Evolutionary conservation across 2,797 vertebrate genomes (phyloP).

Genomic region (Brachyrhaphis roseni): DNA sequence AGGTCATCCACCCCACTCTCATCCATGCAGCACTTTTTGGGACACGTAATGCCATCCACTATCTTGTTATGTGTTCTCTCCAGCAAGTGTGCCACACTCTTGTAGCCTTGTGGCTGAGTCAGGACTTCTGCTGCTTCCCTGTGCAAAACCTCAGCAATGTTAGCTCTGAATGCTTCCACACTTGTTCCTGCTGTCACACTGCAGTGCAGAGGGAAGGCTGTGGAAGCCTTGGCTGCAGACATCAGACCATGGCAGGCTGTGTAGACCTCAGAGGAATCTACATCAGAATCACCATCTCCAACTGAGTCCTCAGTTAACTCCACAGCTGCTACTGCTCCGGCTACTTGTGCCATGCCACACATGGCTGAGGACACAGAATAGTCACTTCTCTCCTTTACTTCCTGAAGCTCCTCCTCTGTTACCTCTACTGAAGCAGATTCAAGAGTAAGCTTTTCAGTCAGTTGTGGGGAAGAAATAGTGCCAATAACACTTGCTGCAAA

Average conservation of each 20-base stretch:
- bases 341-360: constrained; percentile 91
- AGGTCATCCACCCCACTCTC: constrained; percentile 84
- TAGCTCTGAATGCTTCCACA: constrained; percentile 84
- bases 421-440: constrained; percentile 75
- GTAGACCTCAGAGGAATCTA: constrained; percentile 73
- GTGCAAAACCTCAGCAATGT: constrained; percentile 88
- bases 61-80: constrained; percentile 88
- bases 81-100: constrained; percentile 86
- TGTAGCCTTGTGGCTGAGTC: constrained; percentile 83
- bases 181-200: constrained; percentile 83
- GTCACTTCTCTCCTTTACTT: constrained; percentile 61
- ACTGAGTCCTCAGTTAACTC: constrained; percentile 80
- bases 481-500: constrained; percentile 93
- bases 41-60: constrained; percentile 83
- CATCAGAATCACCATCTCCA: constrained; percentile 50
- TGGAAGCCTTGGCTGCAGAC: constrained; percentile 83
- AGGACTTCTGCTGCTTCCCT: constrained; percentile 87
- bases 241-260: constrained; percentile 81
- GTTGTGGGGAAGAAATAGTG: constrained; percentile 90
- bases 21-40: constrained; percentile 77
- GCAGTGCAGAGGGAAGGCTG: constrained; percentile 82
- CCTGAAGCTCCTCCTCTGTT: constrained; percentile 62
- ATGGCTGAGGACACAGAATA: constrained; percentile 91
- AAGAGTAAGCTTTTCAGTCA: constrained; percentile 83
- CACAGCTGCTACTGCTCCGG: constrained; percentile 89